Base-by-base conservation (phyloP, 2,113 vertebrate genomes). In the Tetrao urogallus region DNA sequence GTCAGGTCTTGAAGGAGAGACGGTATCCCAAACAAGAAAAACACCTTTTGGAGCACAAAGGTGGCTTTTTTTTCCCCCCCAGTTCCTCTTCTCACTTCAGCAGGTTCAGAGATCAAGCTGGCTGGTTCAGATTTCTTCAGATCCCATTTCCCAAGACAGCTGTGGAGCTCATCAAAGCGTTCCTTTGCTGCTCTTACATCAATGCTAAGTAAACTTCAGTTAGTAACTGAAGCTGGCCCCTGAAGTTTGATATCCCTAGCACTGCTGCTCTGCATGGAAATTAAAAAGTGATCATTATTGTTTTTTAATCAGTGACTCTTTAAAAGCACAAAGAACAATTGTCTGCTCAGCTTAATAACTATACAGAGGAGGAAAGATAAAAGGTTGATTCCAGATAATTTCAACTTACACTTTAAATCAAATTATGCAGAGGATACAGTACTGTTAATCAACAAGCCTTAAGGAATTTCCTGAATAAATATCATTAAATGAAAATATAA, bases 101-200 rank as follows among this genome's bases (percentile, higher is more conserved):
- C 32, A 79, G 73, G 91, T 95, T 96, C 93, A 96, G 85, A 90
- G 88, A 95, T 95, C 93, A 96, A 95, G 54, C 73, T 84, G 70
- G 9, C 57, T 94, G 15, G 21, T 88, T 95, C 93, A 82, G 65
- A 63, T 95, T 94, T 91, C 95, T 86, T 92, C 77, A 92, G 94
- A 92, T 97, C 79, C 86, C 90, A 47, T 94, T 90, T 94, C 58
- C 70, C 74, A 83, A 86, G 80, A 94, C 96, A 95, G 94, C 94
- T 97, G 96, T 91, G 89, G 82, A 92, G 80, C 63, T 94, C 94
- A 96, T 96, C 93, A 95, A 95, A 97, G 88, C 67, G n/a, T 61
- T 94, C 73, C 69, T 1, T 0, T 20, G 36, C 79, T 90, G 80
- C 65, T 95, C 10, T 10, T 82, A 79, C 76, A 92, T 95, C 92